Evolutionary conservation across 2,888 invertebrate genomes (phyloP).

Genomic region (Enchytraeus crypticus): DNA sequence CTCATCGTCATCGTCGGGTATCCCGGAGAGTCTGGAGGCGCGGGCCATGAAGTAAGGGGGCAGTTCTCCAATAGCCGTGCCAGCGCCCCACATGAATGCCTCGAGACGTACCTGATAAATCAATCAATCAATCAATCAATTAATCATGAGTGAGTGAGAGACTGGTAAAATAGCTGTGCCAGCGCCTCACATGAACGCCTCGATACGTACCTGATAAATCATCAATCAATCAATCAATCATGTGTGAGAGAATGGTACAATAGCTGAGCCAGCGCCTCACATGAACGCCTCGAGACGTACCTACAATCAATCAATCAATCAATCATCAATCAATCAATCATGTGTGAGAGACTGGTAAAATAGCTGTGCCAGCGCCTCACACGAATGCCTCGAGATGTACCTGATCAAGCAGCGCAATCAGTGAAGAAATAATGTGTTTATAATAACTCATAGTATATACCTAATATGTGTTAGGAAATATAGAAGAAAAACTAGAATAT

Average conservation of each 20-base stretch:
- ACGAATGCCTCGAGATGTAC: constrained; percentile 90
- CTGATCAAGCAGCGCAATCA: too few relatives aligned
- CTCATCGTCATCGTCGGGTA: constrained; percentile 49
- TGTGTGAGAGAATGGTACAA: constrained; percentile 98
- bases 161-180: constrained; percentile 96
- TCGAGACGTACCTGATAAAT: constrained; percentile 70
- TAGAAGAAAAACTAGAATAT: too few relatives aligned
- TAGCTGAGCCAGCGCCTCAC: constrained; percentile 82
- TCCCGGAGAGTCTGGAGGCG: constrained; percentile 57
- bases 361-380: constrained; percentile 82
- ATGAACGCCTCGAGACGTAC: constrained; percentile 90
- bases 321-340: too few relatives aligned
- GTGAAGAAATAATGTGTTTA: too few relatives aligned
- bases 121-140: too few relatives aligned
- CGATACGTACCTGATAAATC: constrained; percentile 66
- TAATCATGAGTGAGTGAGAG: constrained; percentile 99
- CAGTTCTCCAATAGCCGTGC: constrained; percentile 95
- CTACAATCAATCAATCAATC: too few relatives aligned
- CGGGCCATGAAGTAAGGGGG: constrained; percentile 99
- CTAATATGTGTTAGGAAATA: too few relatives aligned
- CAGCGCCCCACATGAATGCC: constrained; percentile 82
- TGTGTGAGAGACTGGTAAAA: constrained; percentile 98
- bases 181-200: constrained; percentile 85
- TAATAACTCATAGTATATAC: too few relatives aligned
- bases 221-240: too few relatives aligned